These are phyloP conservation scores for Emydura subglobosa DNA, from an alignment of 2,113 vertebrate species.

Conservation along the genomic window DNA sequence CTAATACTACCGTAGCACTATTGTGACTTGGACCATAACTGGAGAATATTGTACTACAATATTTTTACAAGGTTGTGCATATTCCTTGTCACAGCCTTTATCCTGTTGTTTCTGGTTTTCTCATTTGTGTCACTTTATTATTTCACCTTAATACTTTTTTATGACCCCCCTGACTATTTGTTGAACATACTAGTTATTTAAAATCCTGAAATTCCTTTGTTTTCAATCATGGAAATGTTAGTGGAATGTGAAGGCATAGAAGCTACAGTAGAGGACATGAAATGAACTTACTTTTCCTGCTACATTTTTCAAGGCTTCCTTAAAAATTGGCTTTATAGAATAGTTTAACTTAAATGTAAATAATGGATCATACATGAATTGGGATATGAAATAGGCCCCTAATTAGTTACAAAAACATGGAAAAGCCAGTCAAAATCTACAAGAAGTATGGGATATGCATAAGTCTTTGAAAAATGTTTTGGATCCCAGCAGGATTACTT, in stretches of 20 bases:
- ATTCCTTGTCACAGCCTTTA: not conserved
- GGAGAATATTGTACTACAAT: not conserved
- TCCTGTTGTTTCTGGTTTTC: not conserved
- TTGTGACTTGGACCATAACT: not conserved
- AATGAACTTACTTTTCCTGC: not conserved
- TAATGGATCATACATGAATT: not conserved
- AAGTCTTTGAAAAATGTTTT: not conserved
- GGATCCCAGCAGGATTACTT: not conserved
- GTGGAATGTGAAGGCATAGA: not conserved
- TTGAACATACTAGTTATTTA: not conserved
- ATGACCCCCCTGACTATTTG: not conserved
- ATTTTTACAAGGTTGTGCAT: not conserved
- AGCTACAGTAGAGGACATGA: not conserved
- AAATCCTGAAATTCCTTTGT: not conserved
- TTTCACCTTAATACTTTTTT: not conserved
- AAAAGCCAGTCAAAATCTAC: not conserved
- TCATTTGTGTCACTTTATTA: not conserved
- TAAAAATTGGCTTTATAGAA: not conserved
- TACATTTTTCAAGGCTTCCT: not conserved
- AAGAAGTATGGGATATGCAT: not conserved
- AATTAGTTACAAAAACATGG: not conserved
- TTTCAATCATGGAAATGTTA: not conserved
- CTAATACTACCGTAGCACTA: not conserved
- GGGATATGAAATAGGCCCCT: not conserved
- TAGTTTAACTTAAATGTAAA: not conserved